A percentile compares a stretch with the other conserved stretches of the same genome.
Conservation (phyloP, 2,797 vertebrate species). For the Meda fulgida region DNA sequence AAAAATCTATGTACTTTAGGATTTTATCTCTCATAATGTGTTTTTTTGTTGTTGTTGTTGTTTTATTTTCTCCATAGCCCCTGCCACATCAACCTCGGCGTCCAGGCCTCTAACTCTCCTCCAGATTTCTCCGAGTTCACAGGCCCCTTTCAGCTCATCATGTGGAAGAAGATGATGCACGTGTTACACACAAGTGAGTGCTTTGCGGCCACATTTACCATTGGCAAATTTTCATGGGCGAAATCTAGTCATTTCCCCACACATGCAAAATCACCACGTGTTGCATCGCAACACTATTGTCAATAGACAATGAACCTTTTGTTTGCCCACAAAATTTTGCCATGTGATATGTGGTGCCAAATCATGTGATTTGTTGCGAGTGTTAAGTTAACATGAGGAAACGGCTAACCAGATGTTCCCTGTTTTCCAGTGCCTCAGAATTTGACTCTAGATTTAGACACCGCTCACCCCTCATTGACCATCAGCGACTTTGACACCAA, state of each 20-base stretch:
- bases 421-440: slow-evolving; percentile 78
- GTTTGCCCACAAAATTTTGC: neutral
- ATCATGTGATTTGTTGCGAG: neutral
- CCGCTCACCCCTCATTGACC: slow-evolving; percentile 76
- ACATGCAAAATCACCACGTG: too few species aligned
- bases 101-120: slow-evolving; percentile 69
- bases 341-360: neutral
- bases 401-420: neutral
- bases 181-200: slow-evolving; percentile 76
- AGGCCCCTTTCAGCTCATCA: slow-evolving; percentile 81
- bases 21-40: neutral
- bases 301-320: neutral
- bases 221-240: neutral
- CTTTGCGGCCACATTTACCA: neutral
- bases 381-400: neutral
- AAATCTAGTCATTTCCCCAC: neutral
- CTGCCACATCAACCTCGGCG: slow-evolving; percentile 59
- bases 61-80: slow-evolving; percentile 65
- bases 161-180: slow-evolving; percentile 87
- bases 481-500: slow-evolving; percentile 82
- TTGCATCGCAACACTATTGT: neutral
- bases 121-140: slow-evolving; percentile 79
- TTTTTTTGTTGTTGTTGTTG: neutral
- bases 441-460: slow-evolving; percentile 81
- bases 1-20: neutral